A percentile compares a stretch with the other conserved stretches of the same genome.
phyloP scores from a whole-genome alignment of 2,113 vertebrate genomes.

The Saguinus midas region DNA sequence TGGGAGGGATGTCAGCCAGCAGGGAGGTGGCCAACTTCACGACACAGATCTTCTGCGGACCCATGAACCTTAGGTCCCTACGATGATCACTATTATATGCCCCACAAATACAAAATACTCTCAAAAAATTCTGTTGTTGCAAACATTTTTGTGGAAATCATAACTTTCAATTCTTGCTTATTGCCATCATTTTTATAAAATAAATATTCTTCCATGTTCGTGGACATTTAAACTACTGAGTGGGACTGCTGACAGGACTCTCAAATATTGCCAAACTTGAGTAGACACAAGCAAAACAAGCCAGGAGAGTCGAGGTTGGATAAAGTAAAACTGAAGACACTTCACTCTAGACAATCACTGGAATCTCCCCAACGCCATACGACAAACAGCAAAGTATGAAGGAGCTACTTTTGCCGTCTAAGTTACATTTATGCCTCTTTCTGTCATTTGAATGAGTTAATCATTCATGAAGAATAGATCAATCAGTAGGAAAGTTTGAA shows the following conservation, averaged over 20 bases:
- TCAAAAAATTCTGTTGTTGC: not conserved
- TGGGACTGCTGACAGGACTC: not conserved
- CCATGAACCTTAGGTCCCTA: not conserved
- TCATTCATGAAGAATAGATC: not conserved
- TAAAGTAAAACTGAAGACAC: not conserved
- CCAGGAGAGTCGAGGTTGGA: not conserved
- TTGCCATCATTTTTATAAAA: conserved; percentile 27
- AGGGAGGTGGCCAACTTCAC: not conserved
- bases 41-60: not conserved
- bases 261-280: not conserved
- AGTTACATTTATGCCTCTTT: not conserved
- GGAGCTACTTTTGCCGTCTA: not conserved
- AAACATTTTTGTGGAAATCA: not conserved
- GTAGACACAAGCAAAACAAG: not conserved
- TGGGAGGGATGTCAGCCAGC: not conserved
- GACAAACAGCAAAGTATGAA: not conserved
- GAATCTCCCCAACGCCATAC: not conserved
- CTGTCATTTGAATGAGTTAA: not conserved
- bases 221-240: not conserved
- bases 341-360: not conserved
- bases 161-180: not conserved
- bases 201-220: not conserved
- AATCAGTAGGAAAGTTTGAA: not conserved
- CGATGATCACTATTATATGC: too few relatives aligned
- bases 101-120: not conserved